Base-by-base conservation (phyloP, 2,888 invertebrate genomes). In the Unio delphinus region DNA sequence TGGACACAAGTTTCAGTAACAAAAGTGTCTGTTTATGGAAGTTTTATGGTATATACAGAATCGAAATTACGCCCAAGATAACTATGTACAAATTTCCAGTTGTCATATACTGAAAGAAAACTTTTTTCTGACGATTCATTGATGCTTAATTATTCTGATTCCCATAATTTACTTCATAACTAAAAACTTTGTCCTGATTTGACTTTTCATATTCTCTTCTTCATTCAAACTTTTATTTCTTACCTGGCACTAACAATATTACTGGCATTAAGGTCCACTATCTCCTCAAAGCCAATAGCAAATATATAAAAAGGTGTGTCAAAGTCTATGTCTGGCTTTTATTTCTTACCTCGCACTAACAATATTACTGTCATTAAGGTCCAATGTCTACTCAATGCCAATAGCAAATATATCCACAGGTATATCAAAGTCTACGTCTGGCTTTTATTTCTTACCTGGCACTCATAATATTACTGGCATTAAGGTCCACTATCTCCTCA, bases 341-440 rank as follows among this genome's bases (percentile, higher is more conserved):
- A 30, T 1, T 28, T 20, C 68, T 72, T 80, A 93, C 92, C 94
- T 95, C 45, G 98, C 96, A 78, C 96, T 98, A 92, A 99, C 94
- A 81, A 99, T 99, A 89, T 99, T 99, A 81, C 96, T 95, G 5
- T 99, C 99, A 92, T 97, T 99, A 79, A 99, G 91, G 91, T 99
- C 99, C 17, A 99, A 99, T 80, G 99, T 98, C 92, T 99, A 99
- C 90, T 99, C 97, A 91, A 99, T 98, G 26, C 99, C 99, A 88
- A 99, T 95, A 1, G 98, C 98, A 91, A 95, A 99, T 73, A 99
- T 95, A 90, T 99, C 99, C 66, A 95, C 94, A 26, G 96, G 94
- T 72, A 92, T 92, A 70, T 92, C 87, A 75, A 91, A 23, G 23
- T 23, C 23, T 23, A 23, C 23, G 23, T 23, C 23, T 23, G 23